Percentiles rank a stretch among this genome's conserved stretches.
phyloP scores from a whole-genome alignment of 2,797 vertebrate species.

The Danio jaintianensis region DNA sequence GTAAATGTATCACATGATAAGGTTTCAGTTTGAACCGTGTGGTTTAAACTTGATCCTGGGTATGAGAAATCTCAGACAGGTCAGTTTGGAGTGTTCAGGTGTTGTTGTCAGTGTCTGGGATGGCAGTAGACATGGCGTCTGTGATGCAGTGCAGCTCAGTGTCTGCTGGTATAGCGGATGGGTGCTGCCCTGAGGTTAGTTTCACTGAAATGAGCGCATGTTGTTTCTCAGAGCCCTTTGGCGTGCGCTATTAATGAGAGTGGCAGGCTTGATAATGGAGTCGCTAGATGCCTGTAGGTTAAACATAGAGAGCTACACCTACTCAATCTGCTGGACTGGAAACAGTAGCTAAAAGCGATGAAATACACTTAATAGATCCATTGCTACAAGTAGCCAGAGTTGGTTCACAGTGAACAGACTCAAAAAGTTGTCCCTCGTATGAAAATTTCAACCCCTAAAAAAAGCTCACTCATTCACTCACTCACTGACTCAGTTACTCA shows the following conservation, averaged over 20 bases:
- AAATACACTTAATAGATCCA: slow-evolving; percentile 53
- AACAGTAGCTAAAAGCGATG: slow-evolving; percentile 59
- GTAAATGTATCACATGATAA: not conserved
- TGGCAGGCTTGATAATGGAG: slow-evolving; percentile 59
- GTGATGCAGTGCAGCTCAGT: slow-evolving; percentile 36
- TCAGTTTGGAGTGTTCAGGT: slow-evolving; percentile 14
- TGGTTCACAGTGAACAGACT: slow-evolving; percentile 37
- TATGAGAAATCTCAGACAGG: not conserved
- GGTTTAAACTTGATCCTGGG: not conserved
- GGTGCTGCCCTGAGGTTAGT: slow-evolving; percentile 51
- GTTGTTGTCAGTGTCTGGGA: slow-evolving; percentile 27
- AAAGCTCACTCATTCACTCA: too few relatives aligned
- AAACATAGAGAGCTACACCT: slow-evolving; percentile 60
- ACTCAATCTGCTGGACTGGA: slow-evolving; percentile 57
- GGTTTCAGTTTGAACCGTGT: not conserved
- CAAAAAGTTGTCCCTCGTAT: slow-evolving; percentile 26
- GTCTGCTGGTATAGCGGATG: slow-evolving; percentile 38
- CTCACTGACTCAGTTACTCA: too few relatives aligned
- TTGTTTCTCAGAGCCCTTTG: slow-evolving; percentile 45
- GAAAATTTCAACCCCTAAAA: slow-evolving; percentile 26
- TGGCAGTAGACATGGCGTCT: slow-evolving; percentile 17
- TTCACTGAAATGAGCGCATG: slow-evolving; percentile 47
- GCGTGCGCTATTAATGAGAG: slow-evolving; percentile 58
- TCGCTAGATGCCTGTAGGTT: slow-evolving; percentile 57
- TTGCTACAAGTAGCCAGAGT: slow-evolving; percentile 40